Base-by-base conservation (phyloP, 1,140 invertebrate species). In the Eufriesea mexicana region DNA sequence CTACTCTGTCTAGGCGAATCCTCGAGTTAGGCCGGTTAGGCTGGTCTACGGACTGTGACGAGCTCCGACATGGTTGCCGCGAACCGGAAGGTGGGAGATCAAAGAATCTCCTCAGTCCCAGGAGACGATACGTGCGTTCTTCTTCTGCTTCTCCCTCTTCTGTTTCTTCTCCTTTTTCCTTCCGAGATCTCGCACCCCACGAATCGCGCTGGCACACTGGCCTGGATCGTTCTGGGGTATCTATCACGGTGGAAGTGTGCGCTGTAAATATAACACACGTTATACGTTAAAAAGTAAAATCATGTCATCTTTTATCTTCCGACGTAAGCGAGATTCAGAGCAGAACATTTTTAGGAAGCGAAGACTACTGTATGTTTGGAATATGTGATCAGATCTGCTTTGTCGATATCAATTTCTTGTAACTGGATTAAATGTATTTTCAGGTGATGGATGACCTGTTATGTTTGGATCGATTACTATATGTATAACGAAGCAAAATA, bases 21-120 rank as follows among this genome's bases (percentile, higher is more conserved):
- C 73, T 74, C 35, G 61, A 79, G 86, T 84, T 80, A 57, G 57
- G 75, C 84, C 84, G 79, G 88, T 90, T 90, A 88, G 54, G 76
- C 75, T 84, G 74, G 47, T 81, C 86, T 71, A 66, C 83, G 61
- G 80, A 90, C 79, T 82, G 79, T 79, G 57, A 85, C 83, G 87
- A 67, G 62, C 70, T 28, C 45, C 25, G 51, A 18, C 23, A 59
- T 47, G 28, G 45, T n/a, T 71, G 25, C 8, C 18, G 23, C 2
- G 35, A 61, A 78, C 42, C 59, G 35, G 66, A 71, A 68, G 47
- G 8, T 54, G 77, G 51, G 54, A 45, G 70, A 83, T 73, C 73
- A 54, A 75, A 72, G 51, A 55, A 77, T 77, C 42, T 55, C 45
- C 54, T 77, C 28, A 18, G n/a, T 49, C 70, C 45, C 23, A 7